A percentile compares a stretch with the other conserved stretches of the same genome.
Conservation (phyloP, 2,113 vertebrate species). For the Ceyx margarethae region DNA sequence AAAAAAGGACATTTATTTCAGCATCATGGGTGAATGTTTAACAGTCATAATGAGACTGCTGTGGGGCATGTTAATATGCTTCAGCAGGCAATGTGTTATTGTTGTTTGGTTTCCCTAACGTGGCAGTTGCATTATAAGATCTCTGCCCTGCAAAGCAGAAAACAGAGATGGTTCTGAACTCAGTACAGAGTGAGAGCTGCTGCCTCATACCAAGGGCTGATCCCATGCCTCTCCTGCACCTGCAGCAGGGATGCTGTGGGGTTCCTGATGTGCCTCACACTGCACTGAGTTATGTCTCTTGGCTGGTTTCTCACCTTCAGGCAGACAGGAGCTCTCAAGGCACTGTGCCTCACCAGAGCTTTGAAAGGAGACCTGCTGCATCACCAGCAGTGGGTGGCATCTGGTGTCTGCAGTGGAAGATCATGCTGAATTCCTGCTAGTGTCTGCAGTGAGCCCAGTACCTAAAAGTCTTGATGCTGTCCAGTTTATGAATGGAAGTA, state of each 20-base stretch:
- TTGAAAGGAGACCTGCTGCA: not conserved
- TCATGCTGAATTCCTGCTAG: not conserved
- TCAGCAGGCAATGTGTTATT: not conserved
- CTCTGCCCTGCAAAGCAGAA: not conserved
- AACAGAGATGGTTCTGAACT: not conserved
- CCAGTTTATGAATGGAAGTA: not conserved
- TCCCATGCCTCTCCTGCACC: not conserved
- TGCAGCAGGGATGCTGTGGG: not conserved
- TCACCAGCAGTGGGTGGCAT: accelerated
- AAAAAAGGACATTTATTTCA: not conserved
- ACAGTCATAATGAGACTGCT: conserved; percentile 8
- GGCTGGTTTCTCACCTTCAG: not conserved
- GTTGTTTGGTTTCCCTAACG: not conserved
- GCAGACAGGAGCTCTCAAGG: not conserved
- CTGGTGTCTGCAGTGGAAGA: not conserved
- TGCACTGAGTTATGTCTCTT: not conserved
- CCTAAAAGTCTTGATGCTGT: not conserved
- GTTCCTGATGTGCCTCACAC: accelerated
- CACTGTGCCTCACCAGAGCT: not conserved
- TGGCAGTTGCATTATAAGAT: not conserved
- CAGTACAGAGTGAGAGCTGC: accelerated
- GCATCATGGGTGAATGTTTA: conserved; percentile 19
- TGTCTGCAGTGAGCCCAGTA: not conserved
- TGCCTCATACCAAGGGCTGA: not conserved
- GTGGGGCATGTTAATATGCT: not conserved